phyloP scores from a whole-genome alignment of 2,113 vertebrate species.

The Gadus macrocephalus region DNA sequence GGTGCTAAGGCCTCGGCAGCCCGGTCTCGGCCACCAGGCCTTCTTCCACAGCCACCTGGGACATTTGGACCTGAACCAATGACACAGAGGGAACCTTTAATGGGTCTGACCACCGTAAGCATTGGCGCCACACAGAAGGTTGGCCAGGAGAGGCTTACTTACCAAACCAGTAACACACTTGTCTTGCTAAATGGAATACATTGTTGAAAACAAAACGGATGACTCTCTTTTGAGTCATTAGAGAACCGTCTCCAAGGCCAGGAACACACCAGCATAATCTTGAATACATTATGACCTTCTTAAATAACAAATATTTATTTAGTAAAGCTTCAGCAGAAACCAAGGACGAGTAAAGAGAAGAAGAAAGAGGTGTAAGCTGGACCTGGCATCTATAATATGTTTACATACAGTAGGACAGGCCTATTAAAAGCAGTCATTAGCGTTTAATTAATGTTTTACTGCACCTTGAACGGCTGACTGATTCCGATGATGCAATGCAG shows the following conservation, averaged over 20 bases:
- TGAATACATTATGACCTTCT: neutral
- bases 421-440: neutral
- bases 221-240: no score
- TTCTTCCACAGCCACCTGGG: conserved; percentile 65
- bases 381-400: neutral
- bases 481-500: conserved; percentile 85
- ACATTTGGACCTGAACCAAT: conserved; percentile 61
- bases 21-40: conserved; percentile 50
- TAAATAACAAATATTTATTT: neutral
- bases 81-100: neutral
- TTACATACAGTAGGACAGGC: neutral
- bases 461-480: conserved; percentile 86
- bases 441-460: conserved; percentile 15
- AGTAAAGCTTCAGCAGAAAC: neutral
- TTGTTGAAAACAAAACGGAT: no score
- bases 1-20: conserved; percentile 34
- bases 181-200: no score
- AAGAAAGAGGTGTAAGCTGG: no score
- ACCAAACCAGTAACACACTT: no score
- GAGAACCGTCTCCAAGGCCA: no score
- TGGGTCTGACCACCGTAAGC: no score
- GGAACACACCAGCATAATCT: neutral
- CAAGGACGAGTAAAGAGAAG: neutral
- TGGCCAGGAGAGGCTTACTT: no score
- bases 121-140: no score